Percentiles rank a stretch among this genome's conserved stretches.
Conservation (phyloP, 2,113 vertebrate species). For the Philantomba maxwellii region DNA sequence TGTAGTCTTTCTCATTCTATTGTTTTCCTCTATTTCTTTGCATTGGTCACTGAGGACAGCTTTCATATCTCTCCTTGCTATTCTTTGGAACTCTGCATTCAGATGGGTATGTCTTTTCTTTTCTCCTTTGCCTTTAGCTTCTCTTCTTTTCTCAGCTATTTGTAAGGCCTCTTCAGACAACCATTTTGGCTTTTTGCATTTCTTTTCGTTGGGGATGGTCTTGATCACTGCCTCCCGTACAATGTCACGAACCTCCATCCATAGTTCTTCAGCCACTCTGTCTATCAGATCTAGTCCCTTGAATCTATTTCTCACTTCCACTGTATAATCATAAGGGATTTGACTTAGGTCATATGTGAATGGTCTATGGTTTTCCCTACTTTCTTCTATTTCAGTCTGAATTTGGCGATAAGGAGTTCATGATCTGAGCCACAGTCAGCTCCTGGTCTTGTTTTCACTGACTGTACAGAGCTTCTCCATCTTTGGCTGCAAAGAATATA, state of each 20-base stretch:
- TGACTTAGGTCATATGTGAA: not conserved
- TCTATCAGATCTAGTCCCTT: not conserved
- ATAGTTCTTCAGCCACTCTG: not conserved
- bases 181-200: not conserved
- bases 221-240: not conserved
- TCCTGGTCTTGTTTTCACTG: not conserved
- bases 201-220: not conserved
- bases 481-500: not conserved
- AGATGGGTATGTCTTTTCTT: not conserved
- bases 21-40: not conserved
- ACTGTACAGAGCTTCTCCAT: not conserved
- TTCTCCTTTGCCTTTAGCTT: not conserved
- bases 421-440: not conserved
- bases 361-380: not conserved
- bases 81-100: not conserved
- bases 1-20: not conserved
- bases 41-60: not conserved
- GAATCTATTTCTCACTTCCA: not conserved
- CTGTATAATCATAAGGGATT: not conserved
- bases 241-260: not conserved
- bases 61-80: not conserved
- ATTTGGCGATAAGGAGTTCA: not conserved
- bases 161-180: not conserved
- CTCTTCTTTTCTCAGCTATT: not conserved
- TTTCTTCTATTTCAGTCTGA: not conserved